phyloP scores from a whole-genome alignment of 2,888 invertebrate genomes.

The Dryadula phaetusa region DNA sequence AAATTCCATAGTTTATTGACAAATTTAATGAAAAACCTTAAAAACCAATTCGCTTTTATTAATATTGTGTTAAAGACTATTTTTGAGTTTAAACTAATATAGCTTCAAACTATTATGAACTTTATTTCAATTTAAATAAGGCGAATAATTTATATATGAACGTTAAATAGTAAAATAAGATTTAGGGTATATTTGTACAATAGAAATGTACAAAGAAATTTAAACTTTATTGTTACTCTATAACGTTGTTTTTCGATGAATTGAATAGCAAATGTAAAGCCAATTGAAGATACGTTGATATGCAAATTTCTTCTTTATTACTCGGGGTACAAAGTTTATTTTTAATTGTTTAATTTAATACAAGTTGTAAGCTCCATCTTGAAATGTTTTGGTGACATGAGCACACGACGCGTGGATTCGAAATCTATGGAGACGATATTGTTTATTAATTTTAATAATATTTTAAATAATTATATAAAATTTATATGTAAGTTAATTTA shows the following conservation, averaged over 20 bases:
- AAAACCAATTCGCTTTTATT: constrained; percentile 27
- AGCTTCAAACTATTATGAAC: constrained; percentile 22
- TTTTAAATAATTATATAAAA: too few relatives aligned
- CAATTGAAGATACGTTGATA: constrained; percentile 45
- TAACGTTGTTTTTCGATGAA: constrained; percentile 42
- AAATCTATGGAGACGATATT: constrained; percentile 25
- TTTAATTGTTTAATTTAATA: constrained; percentile 47
- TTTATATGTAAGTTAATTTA: too few relatives aligned
- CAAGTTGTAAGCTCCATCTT: constrained; percentile 64
- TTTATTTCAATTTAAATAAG: constrained; percentile 7
- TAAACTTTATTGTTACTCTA: background rate
- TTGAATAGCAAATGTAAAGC: constrained; percentile 15
- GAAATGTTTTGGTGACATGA: constrained; percentile 84
- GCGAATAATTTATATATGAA: background rate
- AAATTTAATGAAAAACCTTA: constrained; percentile 24
- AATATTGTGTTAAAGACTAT: constrained; percentile 7
- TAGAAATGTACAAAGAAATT: constrained; percentile 40
- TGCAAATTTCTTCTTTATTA: constrained; percentile 57
- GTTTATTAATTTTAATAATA: too few relatives aligned
- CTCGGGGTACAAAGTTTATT: constrained; percentile 45
- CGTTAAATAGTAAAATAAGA: constrained; percentile 10
- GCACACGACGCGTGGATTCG: constrained; percentile 62
- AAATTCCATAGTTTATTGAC: constrained; percentile 33
- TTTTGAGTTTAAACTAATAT: background rate
- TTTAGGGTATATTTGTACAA: constrained; percentile 28